phyloP scores from a whole-genome alignment of 2,113 vertebrate species.

The Eira barbara region DNA sequence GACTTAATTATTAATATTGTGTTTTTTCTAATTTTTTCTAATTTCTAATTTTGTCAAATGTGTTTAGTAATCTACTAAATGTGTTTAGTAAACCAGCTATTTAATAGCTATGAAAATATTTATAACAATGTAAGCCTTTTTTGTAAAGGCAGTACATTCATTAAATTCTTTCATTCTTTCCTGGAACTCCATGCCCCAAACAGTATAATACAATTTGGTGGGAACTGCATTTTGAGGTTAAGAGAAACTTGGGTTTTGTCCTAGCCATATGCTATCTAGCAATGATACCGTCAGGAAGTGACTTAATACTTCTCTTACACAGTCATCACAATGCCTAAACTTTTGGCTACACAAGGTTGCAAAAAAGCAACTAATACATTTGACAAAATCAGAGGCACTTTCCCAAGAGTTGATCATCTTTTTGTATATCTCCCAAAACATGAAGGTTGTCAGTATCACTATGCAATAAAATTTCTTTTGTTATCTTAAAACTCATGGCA shows the following conservation, averaged over 20 bases:
- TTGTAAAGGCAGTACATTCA: neutral
- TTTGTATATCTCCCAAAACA: neutral
- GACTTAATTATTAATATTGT: neutral
- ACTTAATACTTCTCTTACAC: neutral
- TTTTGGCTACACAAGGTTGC: neutral
- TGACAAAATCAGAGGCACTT: neutral
- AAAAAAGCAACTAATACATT: neutral
- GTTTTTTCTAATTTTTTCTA: neutral
- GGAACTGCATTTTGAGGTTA: neutral
- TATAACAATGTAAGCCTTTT: neutral
- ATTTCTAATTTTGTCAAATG: neutral
- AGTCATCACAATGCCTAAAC: neutral
- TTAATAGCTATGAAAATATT: neutral
- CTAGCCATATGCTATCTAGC: neutral
- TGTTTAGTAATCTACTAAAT: neutral
- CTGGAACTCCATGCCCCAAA: neutral
- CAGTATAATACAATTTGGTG: neutral
- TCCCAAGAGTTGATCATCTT: neutral
- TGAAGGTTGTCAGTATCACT: neutral
- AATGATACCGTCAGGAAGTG: neutral
- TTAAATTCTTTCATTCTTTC: neutral
- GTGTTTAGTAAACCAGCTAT: neutral
- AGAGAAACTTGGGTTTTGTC: neutral
- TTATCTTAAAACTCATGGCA: too few species aligned
- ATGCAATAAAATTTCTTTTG: neutral